Evolutionary conservation across 2,888 invertebrate genomes (phyloP).

Genomic region (Heliconius charithonia): DNA sequence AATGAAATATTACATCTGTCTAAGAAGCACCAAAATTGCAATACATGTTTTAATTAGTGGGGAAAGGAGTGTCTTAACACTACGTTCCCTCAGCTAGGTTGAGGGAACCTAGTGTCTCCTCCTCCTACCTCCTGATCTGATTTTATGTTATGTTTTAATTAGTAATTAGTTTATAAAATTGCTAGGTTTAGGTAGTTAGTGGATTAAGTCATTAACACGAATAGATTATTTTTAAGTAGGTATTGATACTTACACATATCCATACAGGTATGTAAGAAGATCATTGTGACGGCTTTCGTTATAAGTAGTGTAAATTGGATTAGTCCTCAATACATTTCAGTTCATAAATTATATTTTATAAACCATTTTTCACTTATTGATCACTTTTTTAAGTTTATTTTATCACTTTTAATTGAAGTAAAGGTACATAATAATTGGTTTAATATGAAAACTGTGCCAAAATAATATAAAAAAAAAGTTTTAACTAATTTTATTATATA

Average conservation of each 20-base stretch:
- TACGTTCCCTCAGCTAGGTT: too few relatives aligned
- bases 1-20: too few relatives aligned
- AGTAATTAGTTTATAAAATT: background rate
- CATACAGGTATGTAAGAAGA: constrained; percentile 44
- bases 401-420: background rate
- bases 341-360: constrained; percentile 7
- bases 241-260: constrained; percentile 49
- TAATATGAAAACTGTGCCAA: too few relatives aligned
- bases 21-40: too few relatives aligned
- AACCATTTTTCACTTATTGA: constrained; percentile 18
- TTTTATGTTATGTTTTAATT: background rate
- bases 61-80: too few relatives aligned
- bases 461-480: background rate
- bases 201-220: background rate
- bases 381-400: background rate
- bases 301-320: background rate
- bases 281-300: constrained; percentile 61
- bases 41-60: background rate
- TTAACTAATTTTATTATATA: background rate
- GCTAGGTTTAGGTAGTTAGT: background rate
- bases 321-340: constrained; percentile 23
- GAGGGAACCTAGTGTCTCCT: too few relatives aligned
- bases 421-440: background rate
- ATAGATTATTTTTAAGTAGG: background rate
- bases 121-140: too few relatives aligned